A percentile compares a stretch with the other conserved stretches of the same genome.
Evolutionary conservation across 2,113 vertebrate genomes (phyloP).

Genomic region (Microtus oregoni): DNA sequence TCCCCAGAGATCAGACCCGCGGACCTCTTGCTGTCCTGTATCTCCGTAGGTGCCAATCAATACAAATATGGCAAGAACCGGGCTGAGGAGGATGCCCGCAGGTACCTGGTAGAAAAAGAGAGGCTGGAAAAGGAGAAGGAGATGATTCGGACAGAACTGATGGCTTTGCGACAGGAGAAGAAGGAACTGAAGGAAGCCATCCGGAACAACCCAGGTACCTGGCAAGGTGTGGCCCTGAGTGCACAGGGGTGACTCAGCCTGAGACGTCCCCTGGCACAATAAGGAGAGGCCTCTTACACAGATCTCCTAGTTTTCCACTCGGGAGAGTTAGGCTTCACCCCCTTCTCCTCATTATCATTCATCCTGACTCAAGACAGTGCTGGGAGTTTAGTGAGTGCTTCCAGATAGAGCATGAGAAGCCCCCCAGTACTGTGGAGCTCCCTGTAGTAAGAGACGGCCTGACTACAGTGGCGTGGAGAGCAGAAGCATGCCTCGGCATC

Average conservation of each 20-base stretch:
- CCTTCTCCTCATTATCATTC: background rate
- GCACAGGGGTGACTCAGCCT: background rate
- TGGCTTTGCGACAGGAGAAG: slow-evolving; percentile 92
- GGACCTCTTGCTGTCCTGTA: background rate
- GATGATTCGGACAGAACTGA: slow-evolving; percentile 89
- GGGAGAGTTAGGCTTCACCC: background rate
- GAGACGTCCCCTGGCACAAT: background rate
- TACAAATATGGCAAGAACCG: slow-evolving; percentile 97
- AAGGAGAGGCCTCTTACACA: background rate
- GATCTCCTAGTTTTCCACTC: background rate
- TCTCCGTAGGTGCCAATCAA: slow-evolving; percentile 92
- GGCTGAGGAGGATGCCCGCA: slow-evolving; percentile 95
- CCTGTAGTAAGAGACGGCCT: background rate
- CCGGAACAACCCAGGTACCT: slow-evolving; percentile 90
- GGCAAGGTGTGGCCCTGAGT: background rate
- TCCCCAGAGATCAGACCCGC: background rate
- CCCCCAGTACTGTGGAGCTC: background rate
- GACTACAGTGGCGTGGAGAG: background rate
- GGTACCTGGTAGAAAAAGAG: slow-evolving; percentile 94
- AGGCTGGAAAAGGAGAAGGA: slow-evolving; percentile 94
- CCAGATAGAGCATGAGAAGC: background rate
- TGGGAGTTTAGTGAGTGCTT: background rate
- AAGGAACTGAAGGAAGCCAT: slow-evolving; percentile 92
- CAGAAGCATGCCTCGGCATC: background rate
- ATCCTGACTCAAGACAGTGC: background rate